phyloP scores from a whole-genome alignment of 1,140 invertebrate species.

The Cydia splendana region DNA sequence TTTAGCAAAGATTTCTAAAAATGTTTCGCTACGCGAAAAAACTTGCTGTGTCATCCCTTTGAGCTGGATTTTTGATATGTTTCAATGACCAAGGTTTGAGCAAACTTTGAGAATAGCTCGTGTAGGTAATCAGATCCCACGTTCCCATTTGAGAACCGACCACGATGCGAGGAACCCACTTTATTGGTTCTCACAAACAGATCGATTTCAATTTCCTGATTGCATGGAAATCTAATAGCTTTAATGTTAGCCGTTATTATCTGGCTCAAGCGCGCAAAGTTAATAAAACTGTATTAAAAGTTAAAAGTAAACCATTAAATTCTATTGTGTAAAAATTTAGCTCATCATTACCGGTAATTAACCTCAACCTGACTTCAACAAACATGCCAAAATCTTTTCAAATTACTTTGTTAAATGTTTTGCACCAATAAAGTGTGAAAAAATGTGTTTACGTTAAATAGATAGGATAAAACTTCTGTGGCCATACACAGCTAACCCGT shows the following conservation, averaged over 20 bases:
- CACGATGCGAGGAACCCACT: conserved; percentile 18
- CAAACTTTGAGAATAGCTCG: background rate
- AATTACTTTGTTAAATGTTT: background rate
- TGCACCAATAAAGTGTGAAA: background rate
- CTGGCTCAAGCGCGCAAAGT: background rate
- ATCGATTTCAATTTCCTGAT: conserved; percentile 15
- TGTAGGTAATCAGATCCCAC: background rate
- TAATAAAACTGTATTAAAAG: background rate
- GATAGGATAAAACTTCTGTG: background rate
- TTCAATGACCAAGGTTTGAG: background rate
- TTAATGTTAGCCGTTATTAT: background rate
- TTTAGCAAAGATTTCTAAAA: background rate
- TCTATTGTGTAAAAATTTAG: no score
- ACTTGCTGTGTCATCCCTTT: background rate
- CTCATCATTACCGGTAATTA: no score
- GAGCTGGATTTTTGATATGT: background rate
- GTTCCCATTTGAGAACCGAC: conserved; percentile 4
- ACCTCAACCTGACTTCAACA: no score
- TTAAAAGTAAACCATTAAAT: background rate
- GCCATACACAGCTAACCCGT: background rate
- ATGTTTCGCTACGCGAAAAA: background rate
- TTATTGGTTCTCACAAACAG: conserved; percentile 20
- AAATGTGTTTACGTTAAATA: background rate
- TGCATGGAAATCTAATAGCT: conserved; percentile 7
- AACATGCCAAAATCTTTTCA: no score